These are phyloP conservation scores for Laticauda laticaudata DNA, from an alignment of 2,113 vertebrate species.

Conservation along the genomic window DNA sequence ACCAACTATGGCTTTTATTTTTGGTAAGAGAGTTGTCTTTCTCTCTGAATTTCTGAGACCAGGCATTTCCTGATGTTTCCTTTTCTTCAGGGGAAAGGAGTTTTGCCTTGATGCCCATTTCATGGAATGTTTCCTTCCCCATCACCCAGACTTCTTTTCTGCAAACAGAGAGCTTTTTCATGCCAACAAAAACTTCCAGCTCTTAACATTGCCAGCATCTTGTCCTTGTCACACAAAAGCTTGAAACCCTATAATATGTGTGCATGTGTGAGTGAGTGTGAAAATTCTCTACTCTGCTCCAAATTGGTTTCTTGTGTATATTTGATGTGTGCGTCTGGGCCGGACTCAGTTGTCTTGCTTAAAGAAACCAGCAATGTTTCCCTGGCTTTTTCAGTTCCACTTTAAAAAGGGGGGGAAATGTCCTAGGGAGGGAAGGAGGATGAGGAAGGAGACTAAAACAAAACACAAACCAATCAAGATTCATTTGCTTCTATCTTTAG, in stretches of 20 bases:
- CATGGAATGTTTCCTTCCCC: background rate
- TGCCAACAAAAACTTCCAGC: conserved; percentile 31
- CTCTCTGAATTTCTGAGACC: background rate
- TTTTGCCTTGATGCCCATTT: background rate
- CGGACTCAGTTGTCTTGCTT: background rate
- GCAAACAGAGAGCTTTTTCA: background rate
- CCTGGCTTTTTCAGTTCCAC: background rate
- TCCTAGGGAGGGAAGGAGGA: no score
- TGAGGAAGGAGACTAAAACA: background rate
- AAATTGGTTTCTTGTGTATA: background rate
- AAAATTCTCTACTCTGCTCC: background rate
- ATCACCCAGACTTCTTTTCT: background rate
- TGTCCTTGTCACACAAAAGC: conserved; percentile 21
- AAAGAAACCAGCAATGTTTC: background rate
- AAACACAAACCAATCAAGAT: background rate
- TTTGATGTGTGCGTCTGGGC: background rate
- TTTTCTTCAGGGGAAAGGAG: conserved; percentile 3
- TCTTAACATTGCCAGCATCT: background rate
- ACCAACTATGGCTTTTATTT: conserved; percentile 5
- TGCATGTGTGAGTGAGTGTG: background rate
- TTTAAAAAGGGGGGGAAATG: background rate
- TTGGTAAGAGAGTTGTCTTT: conserved; percentile 28
- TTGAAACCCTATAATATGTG: background rate
- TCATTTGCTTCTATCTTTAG: background rate
- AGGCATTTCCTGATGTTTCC: background rate